Evolutionary conservation across 2,113 vertebrate genomes (phyloP), one percentile per base, ranked within the genome.

Genomic region (Callipepla californica): DNA sequence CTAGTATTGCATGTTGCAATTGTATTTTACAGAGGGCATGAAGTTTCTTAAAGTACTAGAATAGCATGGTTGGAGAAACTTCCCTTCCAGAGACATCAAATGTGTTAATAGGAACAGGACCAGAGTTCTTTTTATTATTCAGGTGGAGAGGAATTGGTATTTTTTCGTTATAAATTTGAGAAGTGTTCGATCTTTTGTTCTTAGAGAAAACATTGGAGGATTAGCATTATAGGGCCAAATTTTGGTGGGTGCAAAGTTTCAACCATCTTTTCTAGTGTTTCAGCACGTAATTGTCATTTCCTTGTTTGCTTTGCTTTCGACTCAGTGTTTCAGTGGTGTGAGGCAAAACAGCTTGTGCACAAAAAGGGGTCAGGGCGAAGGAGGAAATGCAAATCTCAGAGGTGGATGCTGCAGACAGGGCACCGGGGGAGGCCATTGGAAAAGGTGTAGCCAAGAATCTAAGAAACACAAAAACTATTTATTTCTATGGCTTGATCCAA

Each of bases 71-170:
- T 97, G 94, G 96, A 55, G 63, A 82, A 89, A 94, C 70, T 86
- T 96, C 80, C 90, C 90, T 96, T 97, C 96, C 92, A 95, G 93
- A 94, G 80, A 89, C 96, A 95, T 97, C 85, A 96, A 94, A 96
- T 92, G 76, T 94, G 96, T 96, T 96, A 95, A 97, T 93, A 84
- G 81, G 96, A 97, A 94, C 96, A 96, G 94, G 90, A 96, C 87
- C 90, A 82, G 94, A 95, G 94, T 87, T 96, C 95, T 91, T 53
- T 96, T 95, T 96, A 94, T 96, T 76, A 36, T 93, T 97, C 94
- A 97, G 90, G 48, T 97, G 96, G 91, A 96, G 95, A 96, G 92
- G 85, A 96, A 88, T 83, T 90, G 83, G 87, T 95, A 80, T 96
- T 97, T 97, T 96, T 92, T 95, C 92, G 85, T 88, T 86, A 75